Evolutionary conservation across 2,888 invertebrate species (phyloP), one percentile per base, ranked within the genome.

Genomic region (Tortrix viridana): DNA sequence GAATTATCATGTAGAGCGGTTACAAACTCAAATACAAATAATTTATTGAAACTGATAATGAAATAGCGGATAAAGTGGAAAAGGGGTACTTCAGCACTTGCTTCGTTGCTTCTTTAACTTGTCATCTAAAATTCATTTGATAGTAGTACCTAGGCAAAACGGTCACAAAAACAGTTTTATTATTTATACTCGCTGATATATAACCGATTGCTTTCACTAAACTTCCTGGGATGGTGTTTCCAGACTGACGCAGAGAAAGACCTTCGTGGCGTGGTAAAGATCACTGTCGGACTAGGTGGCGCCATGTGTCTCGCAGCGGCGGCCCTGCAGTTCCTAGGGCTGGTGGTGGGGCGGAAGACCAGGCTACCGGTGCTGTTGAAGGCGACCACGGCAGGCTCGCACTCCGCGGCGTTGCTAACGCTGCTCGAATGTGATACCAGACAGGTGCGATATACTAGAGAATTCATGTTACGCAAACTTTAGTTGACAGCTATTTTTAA

Each of bases 231-330:
- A 6, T 26, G 4, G 41, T 6, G 6, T 12, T 63, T 74, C 22
- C 75, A 91, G 91, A 88, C 88, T 65, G 88, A 89, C 53, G 83
- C 82, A 60, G 90, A 89, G 64, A 86, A 85, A 61, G 89, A 90
- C 47, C 76, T 89, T 1, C 82, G 85, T 1, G 86, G 85, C 0
- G 79, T 90, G 7, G 88, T 90, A 3, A 86, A 85, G 69, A 85
- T 91, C 32, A 88, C 89, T 4, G 85, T 86, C 0, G 85, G 88
- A 1, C 66, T 90, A 1, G 85, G 90, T 0, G 88, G 86, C 0
- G 90, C 88, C 0, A 85, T 92, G 86, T 90, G 91, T 63, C 71
- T 89, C 9, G 83, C 80, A 0, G 85, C 87, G 0, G 88, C 90
- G 0, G 84, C 82, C 1, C 65, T 91, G 5, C 91, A 90, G 54